phyloP scores from a whole-genome alignment of 2,888 invertebrate genomes.

The Drosophila anomelani region DNA sequence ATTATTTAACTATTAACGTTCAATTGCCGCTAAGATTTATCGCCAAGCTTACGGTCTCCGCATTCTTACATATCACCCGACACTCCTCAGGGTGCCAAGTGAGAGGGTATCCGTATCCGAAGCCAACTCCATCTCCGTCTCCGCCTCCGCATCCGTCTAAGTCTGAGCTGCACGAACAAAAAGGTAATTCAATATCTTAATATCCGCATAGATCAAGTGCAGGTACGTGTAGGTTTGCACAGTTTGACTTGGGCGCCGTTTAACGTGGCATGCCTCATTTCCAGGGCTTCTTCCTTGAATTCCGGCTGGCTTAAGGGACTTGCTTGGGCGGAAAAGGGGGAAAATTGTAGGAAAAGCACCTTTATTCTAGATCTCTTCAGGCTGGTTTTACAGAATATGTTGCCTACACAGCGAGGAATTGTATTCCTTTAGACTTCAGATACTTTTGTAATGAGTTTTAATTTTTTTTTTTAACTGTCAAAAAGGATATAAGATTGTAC shows the following conservation, averaged over 20 bases:
- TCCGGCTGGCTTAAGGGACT: conserved; percentile 14
- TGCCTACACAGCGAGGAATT: not conserved
- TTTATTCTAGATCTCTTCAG: not conserved
- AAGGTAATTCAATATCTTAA: conserved; percentile 78
- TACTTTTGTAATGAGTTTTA: too few relatives aligned
- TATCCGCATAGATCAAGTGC: conserved; percentile 79
- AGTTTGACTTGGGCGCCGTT: conserved; percentile 76
- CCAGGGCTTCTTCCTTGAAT: conserved; percentile 55
- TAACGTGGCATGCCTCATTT: conserved; percentile 57
- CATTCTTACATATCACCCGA: conserved; percentile 60
- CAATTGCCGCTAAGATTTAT: conserved; percentile 73
- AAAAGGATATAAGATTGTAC: too few relatives aligned
- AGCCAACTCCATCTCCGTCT: not conserved
- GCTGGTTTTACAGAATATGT: not conserved
- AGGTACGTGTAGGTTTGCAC: conserved; percentile 78
- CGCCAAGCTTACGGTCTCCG: conserved; percentile 33
- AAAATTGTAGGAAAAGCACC: conserved; percentile 4
- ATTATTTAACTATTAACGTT: conserved; percentile 78
- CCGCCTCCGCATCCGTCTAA: conserved; percentile 27
- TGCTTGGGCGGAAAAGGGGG: conserved; percentile 2
- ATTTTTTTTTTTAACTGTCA: too few relatives aligned
- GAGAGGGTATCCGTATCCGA: conserved; percentile 33
- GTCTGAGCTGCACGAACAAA: conserved; percentile 72
- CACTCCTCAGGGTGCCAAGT: conserved; percentile 24
- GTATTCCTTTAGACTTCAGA: not conserved